These are phyloP conservation scores for Antechinus flavipes DNA, from an alignment of 2,113 vertebrate species.

Conservation along the genomic window DNA sequence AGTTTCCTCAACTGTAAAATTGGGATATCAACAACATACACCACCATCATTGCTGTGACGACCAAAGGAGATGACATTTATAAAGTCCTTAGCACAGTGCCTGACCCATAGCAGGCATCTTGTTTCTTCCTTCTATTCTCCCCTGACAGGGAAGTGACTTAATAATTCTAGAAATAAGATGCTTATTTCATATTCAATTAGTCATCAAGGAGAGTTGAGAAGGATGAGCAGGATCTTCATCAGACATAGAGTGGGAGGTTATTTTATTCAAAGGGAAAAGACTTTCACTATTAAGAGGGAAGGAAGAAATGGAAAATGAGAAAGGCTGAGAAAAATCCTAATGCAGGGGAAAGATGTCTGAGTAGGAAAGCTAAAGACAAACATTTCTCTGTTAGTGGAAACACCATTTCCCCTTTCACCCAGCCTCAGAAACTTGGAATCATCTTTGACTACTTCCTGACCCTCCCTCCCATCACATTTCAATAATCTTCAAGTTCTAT, in stretches of 20 bases:
- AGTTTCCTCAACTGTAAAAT: neutral
- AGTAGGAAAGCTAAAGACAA: slow-evolving; percentile 2
- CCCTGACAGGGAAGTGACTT: neutral
- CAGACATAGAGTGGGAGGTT: neutral
- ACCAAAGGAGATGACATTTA: neutral
- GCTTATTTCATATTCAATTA: neutral
- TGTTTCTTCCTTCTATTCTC: neutral
- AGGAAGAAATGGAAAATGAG: slow-evolving; percentile 51
- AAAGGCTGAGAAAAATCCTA: slow-evolving; percentile 40
- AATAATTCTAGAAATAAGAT: slow-evolving; percentile 9
- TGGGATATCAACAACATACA: neutral
- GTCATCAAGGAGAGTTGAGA: slow-evolving; percentile 3
- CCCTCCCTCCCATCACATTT: neutral
- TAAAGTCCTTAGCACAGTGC: neutral
- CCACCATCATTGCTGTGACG: neutral
- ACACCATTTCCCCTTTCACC: slow-evolving; percentile 4
- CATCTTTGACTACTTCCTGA: slow-evolving; percentile 9
- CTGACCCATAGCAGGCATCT: neutral
- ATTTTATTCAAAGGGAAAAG: slow-evolving; percentile 28
- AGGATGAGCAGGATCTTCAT: slow-evolving; percentile 21
- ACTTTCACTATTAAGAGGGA: slow-evolving; percentile 8
- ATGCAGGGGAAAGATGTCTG: slow-evolving; percentile 26
- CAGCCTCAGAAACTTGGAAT: neutral
- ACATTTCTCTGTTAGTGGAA: slow-evolving; percentile 14
- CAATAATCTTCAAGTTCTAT: neutral